Percentiles rank a stretch among this genome's conserved stretches.
These are phyloP conservation scores for Corythornis leucogaster DNA, from an alignment of 2,797 vertebrate species.

Conservation along the genomic window DNA sequence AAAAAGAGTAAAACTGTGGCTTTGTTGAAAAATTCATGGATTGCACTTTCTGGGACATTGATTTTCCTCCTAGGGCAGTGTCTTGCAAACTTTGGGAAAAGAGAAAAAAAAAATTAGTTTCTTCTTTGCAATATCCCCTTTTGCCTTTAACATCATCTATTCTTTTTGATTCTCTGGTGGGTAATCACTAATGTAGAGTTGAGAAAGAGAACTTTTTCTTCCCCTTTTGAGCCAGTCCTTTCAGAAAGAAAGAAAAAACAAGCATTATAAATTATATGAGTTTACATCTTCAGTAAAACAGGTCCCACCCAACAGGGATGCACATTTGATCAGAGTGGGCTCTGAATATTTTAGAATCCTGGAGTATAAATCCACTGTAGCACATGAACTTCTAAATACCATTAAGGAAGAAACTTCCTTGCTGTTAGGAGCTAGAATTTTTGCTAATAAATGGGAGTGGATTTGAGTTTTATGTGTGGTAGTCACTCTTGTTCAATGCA, in stretches of 20 bases:
- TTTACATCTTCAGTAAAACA: neutral
- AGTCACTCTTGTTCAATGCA: fast-evolving
- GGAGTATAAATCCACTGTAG: neutral
- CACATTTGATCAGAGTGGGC: neutral
- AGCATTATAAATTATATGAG: neutral
- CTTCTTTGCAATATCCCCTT: neutral
- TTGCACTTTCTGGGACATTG: neutral
- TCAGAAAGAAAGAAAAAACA: neutral
- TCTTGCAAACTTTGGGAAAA: neutral
- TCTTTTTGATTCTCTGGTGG: neutral
- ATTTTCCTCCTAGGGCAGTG: neutral
- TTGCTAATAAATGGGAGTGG: neutral
- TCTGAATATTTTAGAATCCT: neutral
- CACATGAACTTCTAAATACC: neutral
- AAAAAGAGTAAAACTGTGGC: neutral
- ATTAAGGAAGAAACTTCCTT: neutral
- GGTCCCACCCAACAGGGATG: neutral
- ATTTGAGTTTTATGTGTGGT: neutral
- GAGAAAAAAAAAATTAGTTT: neutral
- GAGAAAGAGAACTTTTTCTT: neutral
- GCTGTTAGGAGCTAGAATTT: neutral
- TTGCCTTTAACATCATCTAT: neutral
- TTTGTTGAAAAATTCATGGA: neutral
- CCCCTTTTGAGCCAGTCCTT: neutral
- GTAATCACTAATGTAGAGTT: neutral